Evolutionary conservation across 2,797 vertebrate species (phyloP).

Genomic region (Parauchenoglanis punctatus): DNA sequence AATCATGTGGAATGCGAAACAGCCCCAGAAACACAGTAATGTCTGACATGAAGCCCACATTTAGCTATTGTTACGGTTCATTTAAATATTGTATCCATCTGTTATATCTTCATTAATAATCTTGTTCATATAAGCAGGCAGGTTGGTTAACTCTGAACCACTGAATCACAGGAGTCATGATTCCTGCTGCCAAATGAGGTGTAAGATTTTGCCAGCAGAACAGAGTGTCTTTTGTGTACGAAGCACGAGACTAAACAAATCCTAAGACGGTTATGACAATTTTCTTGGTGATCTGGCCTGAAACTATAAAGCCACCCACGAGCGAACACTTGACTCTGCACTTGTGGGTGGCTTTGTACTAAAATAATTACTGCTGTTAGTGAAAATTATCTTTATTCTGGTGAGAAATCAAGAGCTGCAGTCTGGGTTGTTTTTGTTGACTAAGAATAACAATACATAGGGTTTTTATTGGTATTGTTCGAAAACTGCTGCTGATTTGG

Average conservation of each 20-base stretch:
- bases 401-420: not conserved
- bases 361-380: slow-evolving; percentile 34
- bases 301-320: slow-evolving; percentile 7
- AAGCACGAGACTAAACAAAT: not conserved
- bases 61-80: not conserved
- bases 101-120: not conserved
- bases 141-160: not conserved
- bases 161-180: slow-evolving; percentile 11
- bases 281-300: not conserved
- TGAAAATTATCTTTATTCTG: slow-evolving; percentile 10
- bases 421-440: not conserved
- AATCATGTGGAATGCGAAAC: not conserved
- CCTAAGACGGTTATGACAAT: not conserved
- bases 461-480: not conserved
- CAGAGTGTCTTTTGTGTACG: slow-evolving; percentile 15
- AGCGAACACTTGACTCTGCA: not conserved
- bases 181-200: slow-evolving; percentile 18
- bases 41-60: not conserved
- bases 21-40: slow-evolving; percentile 1
- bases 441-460: not conserved
- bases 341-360: slow-evolving; percentile 21
- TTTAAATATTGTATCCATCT: not conserved
- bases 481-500: not conserved
- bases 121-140: not conserved
- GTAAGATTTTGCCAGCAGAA: slow-evolving; percentile 13